phyloP scores from a whole-genome alignment of 2,888 invertebrate species.

The Mallateleia sp. region DNA sequence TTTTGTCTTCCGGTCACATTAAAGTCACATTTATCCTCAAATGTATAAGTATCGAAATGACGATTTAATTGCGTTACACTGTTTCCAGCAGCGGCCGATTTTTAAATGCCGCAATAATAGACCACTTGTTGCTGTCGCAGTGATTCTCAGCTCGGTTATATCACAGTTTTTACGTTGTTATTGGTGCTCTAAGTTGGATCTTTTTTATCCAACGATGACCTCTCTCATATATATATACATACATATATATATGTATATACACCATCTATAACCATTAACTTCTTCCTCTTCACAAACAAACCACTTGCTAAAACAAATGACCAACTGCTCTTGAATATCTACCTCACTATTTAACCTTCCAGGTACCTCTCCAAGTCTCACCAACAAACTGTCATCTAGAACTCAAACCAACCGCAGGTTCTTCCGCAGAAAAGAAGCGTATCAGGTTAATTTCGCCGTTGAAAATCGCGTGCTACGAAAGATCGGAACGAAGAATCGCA shows the following conservation, averaged over 20 bases:
- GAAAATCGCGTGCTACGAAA: background rate
- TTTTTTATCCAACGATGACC: background rate
- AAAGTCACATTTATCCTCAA: background rate
- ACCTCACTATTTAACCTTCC: too few relatives aligned
- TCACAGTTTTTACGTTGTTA: background rate
- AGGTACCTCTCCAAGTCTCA: background rate
- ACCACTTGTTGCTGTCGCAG: conserved; percentile 42
- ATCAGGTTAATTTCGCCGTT: background rate
- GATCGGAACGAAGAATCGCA: background rate
- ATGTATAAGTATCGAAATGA: background rate
- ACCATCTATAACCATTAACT: too few relatives aligned
- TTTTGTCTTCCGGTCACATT: background rate
- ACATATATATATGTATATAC: too few relatives aligned
- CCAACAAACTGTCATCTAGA: background rate
- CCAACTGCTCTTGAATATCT: too few relatives aligned
- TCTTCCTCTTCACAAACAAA: too few relatives aligned
- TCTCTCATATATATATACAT: too few relatives aligned
- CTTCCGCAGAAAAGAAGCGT: background rate
- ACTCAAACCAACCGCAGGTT: too few relatives aligned
- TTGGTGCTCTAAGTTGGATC: background rate
- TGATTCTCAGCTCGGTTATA: conserved; percentile 1
- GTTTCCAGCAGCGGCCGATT: background rate
- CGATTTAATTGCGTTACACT: background rate
- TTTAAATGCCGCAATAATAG: conserved; percentile 23
- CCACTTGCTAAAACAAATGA: too few relatives aligned